Evolutionary conservation across 2,797 vertebrate species (phyloP), one percentile per base, ranked within the genome.

Genomic region (Semotilus atromaculatus): DNA sequence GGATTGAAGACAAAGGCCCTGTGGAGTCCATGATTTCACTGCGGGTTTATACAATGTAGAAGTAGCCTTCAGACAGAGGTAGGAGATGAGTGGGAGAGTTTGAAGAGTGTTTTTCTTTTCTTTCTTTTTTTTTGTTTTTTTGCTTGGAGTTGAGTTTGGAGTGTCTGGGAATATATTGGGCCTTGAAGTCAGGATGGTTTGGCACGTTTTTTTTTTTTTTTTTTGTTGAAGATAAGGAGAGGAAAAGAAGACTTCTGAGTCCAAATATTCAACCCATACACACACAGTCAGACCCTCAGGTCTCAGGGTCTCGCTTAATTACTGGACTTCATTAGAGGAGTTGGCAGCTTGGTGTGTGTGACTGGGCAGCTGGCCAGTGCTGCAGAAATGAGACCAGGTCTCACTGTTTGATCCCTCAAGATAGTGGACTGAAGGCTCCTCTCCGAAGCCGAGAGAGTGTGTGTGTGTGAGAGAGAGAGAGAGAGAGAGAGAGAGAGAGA

Each of bases 221-320:
- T 53, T 14, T 14, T 78, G 3, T 38, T 11, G 10, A 62, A 34
- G 21, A 34, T 36, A 68, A 67, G 48, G 8, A 26, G 45, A 31
- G 11, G n/a, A 51, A 51, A 83, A 36, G 36, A 70, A 84, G 29
- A 73, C 51, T 68, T 73, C 16, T 58, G 36, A 62, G n/a, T 80
- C 31, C n/a, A 84, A 53, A 67, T 45, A 73, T 48, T n/a, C 86
- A 85, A 62, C 68, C 26, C 64, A 53, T 43, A 76, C 21, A 81
- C 43, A 66, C 11, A 74, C 76, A 66, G 45, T 31, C 48, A 80
- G 34, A 81, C 58, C 68, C 70, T 74, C 64, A 31, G 81, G 48
- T 80, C 58, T 82, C 70, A 68, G 81, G 89, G 87, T 89, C 83
- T 80, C 55, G 66, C 85, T 88, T 92, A 89, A 91, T 89, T 87